These are phyloP conservation scores for Drosophila repletoides DNA, from an alignment of 1,140 invertebrate genomes.

Conservation along the genomic window DNA sequence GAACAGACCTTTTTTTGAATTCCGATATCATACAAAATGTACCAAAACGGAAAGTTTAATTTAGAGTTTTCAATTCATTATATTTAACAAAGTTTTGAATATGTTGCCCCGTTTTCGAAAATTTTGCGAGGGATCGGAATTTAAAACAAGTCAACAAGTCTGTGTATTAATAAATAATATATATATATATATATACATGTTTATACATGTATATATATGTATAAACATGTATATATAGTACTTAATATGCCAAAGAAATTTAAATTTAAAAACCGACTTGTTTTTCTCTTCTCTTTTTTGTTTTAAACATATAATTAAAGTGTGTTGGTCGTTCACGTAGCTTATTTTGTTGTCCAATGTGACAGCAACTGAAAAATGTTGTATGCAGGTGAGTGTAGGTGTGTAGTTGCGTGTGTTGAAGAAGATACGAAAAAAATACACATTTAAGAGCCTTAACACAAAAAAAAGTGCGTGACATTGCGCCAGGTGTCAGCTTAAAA, in stretches of 20 bases:
- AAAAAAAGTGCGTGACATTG: slow-evolving; percentile 33
- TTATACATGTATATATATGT: slow-evolving; percentile 1
- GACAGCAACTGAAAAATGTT: slow-evolving; percentile 15
- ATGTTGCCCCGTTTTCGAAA: too few species aligned
- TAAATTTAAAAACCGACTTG: slow-evolving; percentile 53
- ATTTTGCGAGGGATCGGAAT: too few species aligned
- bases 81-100: too few species aligned
- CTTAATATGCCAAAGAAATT: slow-evolving; percentile 33
- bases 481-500: slow-evolving; percentile 84
- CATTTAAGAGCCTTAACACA: slow-evolving; percentile 36
- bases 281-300: too few species aligned
- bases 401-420: slow-evolving; percentile 10
- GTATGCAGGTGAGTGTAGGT: not conserved
- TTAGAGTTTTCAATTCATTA: too few species aligned
- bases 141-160: too few species aligned
- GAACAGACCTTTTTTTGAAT: too few species aligned
- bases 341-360: slow-evolving; percentile 19
- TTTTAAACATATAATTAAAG: too few species aligned
- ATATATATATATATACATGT: not conserved
- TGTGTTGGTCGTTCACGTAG: slow-evolving; percentile 16
- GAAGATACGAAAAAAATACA: slow-evolving; percentile 13
- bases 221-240: slow-evolving; percentile 8
- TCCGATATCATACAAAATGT: too few species aligned
- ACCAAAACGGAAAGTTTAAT: too few species aligned
- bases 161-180: too few species aligned